Evolutionary conservation across 1,140 invertebrate species (phyloP), one percentile per base, ranked within the genome.

Genomic region (Ceratosolen solmsi): DNA sequence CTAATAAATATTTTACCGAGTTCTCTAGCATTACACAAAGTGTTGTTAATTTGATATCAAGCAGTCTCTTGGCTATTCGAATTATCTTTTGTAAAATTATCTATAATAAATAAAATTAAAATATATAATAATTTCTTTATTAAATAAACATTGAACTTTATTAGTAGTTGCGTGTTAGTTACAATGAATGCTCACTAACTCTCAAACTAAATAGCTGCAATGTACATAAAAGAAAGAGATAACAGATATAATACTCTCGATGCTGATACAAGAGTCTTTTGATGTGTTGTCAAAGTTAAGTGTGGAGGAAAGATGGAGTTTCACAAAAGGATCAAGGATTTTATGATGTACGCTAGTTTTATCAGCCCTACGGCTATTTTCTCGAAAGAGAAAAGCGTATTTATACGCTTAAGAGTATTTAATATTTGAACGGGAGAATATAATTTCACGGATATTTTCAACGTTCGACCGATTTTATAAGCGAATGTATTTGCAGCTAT

Each of bases 251-350:
- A 51, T 54, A 54, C 4, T 15, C 15, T 41, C 20, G 17, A 2
- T 5, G 56, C 56, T 74, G 9, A 30, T 2, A 46, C 27, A 25
- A 7, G 22, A 30, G 25, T 58, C 36, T 68, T 80, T 60, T 81
- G 79, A 73, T 71, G 77, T 82, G 60, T 72, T 76, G 68, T 68
- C 74, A 33, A 36, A 68, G 74, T 83, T 79, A 13, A 46, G 77
- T 81, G 73, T 79, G 65, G n/a, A 86, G 80, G 33, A 30, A 38
- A 27, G 8, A 71, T 36, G 25, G 22, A 41, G 5, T 56, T 27
- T 74, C 33, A 71, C 33, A 60, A 80, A 65, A 70, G 30, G 13
- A 49, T 72, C 17, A 60, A 80, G 38, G 49, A 54, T 36, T 17
- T 38, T 11, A 65, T 38, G 22, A 0, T 0, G 11, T 9, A 25